phyloP scores from a whole-genome alignment of 2,113 vertebrate species.

The Aegypius monachus region DNA sequence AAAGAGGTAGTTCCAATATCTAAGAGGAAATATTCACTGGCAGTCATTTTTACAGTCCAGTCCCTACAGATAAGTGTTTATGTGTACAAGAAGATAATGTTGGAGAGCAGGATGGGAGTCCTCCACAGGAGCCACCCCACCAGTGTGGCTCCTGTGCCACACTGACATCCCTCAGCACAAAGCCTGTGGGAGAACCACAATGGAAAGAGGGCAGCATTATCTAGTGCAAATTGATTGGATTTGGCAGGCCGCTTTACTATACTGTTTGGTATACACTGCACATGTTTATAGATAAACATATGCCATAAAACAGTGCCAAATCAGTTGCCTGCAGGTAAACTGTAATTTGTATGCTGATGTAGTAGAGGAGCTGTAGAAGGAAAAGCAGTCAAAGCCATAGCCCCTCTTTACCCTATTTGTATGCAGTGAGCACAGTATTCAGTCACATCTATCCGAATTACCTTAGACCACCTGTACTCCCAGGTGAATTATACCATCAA shows the following conservation, averaged over 20 bases:
- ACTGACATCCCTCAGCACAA: accelerated
- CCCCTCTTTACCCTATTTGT: not conserved
- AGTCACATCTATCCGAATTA: not conserved
- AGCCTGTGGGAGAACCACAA: not conserved
- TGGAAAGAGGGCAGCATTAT: not conserved
- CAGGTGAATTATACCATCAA: not conserved
- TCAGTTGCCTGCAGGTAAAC: not conserved
- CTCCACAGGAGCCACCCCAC: not conserved
- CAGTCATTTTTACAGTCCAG: not conserved
- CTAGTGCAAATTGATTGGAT: not conserved
- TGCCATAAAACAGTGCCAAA: not conserved
- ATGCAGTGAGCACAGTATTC: not conserved
- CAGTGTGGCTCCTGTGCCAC: not conserved
- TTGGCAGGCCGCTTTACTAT: not conserved
- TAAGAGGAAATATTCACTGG: not conserved
- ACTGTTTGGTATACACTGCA: not conserved
- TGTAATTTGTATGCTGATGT: not conserved
- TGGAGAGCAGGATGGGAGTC: not conserved
- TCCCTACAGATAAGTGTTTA: not conserved
- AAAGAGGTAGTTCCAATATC: not conserved
- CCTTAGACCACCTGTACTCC: not conserved
- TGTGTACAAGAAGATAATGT: not conserved
- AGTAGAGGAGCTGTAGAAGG: not conserved
- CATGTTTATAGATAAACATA: not conserved
- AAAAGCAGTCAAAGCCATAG: not conserved